phyloP scores from a whole-genome alignment of 2,797 vertebrate species.

The Trachops cirrhosus region DNA sequence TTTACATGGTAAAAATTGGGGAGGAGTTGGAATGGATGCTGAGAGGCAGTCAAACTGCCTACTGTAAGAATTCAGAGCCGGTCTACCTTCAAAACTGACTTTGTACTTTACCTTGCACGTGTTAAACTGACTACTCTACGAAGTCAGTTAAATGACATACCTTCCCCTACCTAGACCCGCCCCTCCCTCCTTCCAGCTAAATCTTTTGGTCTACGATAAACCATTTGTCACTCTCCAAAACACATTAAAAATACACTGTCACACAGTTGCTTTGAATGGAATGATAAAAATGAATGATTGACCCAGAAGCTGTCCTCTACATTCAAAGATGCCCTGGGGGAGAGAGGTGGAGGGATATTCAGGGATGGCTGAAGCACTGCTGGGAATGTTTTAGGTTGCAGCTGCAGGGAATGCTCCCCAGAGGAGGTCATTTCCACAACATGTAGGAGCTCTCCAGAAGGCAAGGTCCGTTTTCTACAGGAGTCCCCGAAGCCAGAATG shows the following conservation, averaged over 20 bases:
- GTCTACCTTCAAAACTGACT: neutral
- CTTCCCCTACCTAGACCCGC: accelerated
- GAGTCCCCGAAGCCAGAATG: neutral
- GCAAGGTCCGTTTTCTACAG: neutral
- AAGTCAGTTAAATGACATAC: neutral
- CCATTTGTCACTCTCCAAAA: neutral
- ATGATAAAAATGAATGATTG: neutral
- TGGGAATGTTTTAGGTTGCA: neutral
- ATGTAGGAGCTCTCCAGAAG: neutral
- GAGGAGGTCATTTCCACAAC: neutral
- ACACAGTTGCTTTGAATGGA: neutral
- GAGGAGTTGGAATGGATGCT: neutral
- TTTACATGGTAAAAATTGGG: neutral
- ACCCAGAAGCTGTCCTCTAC: neutral
- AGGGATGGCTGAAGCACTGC: neutral
- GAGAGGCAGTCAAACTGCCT: neutral
- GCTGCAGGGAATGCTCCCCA: neutral
- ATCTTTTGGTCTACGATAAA: neutral
- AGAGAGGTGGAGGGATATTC: neutral
- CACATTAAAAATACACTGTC: neutral
- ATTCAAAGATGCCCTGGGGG: neutral
- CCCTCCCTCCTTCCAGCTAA: neutral
- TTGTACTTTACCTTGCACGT: neutral
- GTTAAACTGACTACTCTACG: neutral
- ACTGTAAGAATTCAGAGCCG: neutral